Evolutionary conservation across 2,113 vertebrate genomes (phyloP), one percentile per base, ranked within the genome.

Genomic region (Ctenodactylus gundi): DNA sequence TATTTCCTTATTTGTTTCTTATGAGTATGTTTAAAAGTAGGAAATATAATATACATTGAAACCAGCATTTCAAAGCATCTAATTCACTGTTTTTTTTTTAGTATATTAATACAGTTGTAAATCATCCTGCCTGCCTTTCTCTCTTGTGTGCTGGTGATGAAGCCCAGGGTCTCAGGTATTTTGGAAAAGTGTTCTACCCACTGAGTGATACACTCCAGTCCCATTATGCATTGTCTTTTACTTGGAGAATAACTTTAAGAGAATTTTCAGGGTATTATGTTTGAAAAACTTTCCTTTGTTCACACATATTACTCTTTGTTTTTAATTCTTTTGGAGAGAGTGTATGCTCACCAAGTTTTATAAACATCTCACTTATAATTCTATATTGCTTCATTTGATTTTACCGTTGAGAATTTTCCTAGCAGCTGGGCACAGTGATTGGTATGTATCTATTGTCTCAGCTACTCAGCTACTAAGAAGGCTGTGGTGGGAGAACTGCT

Each of bases 261-360:
- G 65, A 85, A 12, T 15, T 51, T 92, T 88, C 49, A 12, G 39
- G 51, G 10, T 65, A 31, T 84, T 88, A 53, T 85, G 20, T 72
- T 72, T 76, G 82, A 53, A 93, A 76, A 31, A 75, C 44, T 82
- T 93, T 90, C 36, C 84, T 95, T 80, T 65, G 27, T 80, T 23
- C 41, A 90, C 6, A n/a, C 75, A 68, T 3, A 34, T 82, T 95
- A 23, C 8, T 73, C n/a, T n/a, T n/a, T n/a, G n/a, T n/a, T n/a
- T n/a, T 53, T 88, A 23, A 57, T 34, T 72, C 29, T 80, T 82
- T 10, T 0, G 0, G 10, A 18, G n/a, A 29, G 20, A n/a, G 3
- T 36, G 67, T 88, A 76, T 17, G 53, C 27, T 88, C 76, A 73
- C 8, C 55, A 67, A 72, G 46, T 70, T 88, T 78, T 57, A 64